Evolutionary conservation across 2,113 vertebrate genomes (phyloP).

Genomic region (Rhinoptilus africanus): DNA sequence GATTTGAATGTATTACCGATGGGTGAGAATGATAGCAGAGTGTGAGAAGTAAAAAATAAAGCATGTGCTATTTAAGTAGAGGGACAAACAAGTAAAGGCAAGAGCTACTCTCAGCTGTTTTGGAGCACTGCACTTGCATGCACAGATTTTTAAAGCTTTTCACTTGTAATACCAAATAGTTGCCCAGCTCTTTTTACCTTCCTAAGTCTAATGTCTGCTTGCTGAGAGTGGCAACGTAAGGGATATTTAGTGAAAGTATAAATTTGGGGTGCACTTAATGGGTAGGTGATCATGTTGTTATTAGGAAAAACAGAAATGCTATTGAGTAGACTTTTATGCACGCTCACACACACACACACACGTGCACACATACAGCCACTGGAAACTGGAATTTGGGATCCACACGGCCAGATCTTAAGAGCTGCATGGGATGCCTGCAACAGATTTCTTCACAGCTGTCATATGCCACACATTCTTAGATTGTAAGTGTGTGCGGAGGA

Average conservation of each 20-base stretch:
- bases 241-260: background rate
- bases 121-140: background rate
- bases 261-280: background rate
- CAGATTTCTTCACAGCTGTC: background rate
- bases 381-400: background rate
- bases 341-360: rapidly evolving
- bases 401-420: background rate
- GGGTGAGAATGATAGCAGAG: background rate
- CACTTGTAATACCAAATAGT: background rate
- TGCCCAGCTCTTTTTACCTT: background rate
- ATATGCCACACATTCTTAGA: background rate
- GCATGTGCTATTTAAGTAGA: background rate
- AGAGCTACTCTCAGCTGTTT: background rate
- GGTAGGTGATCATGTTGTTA: background rate
- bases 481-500: rapidly evolving
- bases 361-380: rapidly evolving
- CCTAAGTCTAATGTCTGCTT: background rate
- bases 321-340: background rate
- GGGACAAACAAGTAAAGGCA: background rate
- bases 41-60: background rate
- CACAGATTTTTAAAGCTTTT: background rate
- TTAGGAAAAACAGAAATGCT: background rate
- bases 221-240: background rate
- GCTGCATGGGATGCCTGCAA: background rate
- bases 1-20: background rate